Evolutionary conservation across 2,113 vertebrate species (phyloP).

Genomic region (Alligator sinensis): DNA sequence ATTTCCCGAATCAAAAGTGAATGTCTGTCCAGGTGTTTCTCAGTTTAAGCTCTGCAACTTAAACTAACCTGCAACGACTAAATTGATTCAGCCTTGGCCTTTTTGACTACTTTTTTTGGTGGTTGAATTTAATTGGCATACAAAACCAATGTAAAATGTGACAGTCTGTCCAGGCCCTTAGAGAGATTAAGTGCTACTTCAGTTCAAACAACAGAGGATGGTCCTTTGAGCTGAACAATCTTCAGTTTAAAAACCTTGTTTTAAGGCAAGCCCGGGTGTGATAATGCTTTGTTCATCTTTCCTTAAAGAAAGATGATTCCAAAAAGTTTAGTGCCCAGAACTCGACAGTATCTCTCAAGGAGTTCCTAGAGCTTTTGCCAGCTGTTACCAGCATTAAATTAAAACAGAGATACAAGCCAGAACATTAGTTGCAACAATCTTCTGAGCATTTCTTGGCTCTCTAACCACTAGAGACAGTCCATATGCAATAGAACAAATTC

Average conservation of each 20-base stretch:
- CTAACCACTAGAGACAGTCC: accelerated
- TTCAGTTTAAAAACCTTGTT: not conserved
- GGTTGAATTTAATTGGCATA: too few relatives aligned
- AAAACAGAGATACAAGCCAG: not conserved
- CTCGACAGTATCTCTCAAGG: too few relatives aligned
- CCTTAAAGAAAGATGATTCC: not conserved
- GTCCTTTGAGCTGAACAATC: not conserved
- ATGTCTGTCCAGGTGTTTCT: too few relatives aligned
- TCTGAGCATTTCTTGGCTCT: not conserved
- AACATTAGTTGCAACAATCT: not conserved
- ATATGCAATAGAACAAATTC: not conserved
- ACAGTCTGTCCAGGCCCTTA: not conserved
- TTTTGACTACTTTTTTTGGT: too few relatives aligned
- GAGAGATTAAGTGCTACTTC: not conserved
- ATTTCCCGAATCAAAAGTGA: too few relatives aligned
- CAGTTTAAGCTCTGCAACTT: too few relatives aligned
- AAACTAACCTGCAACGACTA: too few relatives aligned
- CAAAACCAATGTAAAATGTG: too few relatives aligned
- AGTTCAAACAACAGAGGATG: not conserved
- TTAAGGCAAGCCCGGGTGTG: not conserved
- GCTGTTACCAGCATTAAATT: not conserved
- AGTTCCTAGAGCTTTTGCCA: not conserved
- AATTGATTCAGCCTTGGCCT: too few relatives aligned
- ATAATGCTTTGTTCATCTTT: not conserved
- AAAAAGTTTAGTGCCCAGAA: not conserved